Percentiles rank a stretch among this genome's conserved stretches.
phyloP scores from a whole-genome alignment of 2,888 invertebrate genomes.

The Leucophenga montana region DNA sequence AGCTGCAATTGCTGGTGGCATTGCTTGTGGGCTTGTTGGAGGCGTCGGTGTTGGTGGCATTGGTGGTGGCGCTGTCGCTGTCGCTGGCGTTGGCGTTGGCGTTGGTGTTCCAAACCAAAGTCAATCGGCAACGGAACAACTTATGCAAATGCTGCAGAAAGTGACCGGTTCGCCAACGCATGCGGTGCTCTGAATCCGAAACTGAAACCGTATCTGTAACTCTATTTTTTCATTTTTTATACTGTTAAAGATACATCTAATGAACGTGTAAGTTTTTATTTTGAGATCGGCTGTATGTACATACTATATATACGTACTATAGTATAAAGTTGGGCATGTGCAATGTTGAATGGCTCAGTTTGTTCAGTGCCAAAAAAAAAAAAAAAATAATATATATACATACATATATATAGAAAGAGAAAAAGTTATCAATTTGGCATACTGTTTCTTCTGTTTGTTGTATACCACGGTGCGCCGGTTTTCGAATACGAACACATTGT shows the following conservation, averaged over 20 bases:
- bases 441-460: slow-evolving; percentile 28
- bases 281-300: slow-evolving; percentile 24
- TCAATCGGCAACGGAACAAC: slow-evolving; percentile 70
- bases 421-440: background rate
- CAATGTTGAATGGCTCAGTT: slow-evolving; percentile 44
- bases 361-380: slow-evolving; percentile 63
- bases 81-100: slow-evolving; percentile 37
- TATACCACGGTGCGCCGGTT: no score
- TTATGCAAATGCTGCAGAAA: slow-evolving; percentile 71
- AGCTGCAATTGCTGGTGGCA: slow-evolving; percentile 6
- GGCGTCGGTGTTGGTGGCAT: slow-evolving; percentile 36
- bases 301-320: slow-evolving; percentile 16
- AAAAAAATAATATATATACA: slow-evolving; percentile 22
- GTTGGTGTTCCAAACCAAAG: slow-evolving; percentile 36
- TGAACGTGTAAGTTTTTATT: slow-evolving; percentile 6
- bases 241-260: background rate
- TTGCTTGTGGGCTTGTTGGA: slow-evolving; percentile 44
- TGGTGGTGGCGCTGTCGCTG: slow-evolving; percentile 28
- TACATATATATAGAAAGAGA: slow-evolving; percentile 16
- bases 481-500: no score
- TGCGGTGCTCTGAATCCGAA: slow-evolving; percentile 51
- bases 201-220: slow-evolving; percentile 29
- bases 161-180: slow-evolving; percentile 62
- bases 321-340: slow-evolving; percentile 36
- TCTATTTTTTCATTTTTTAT: background rate